A percentile compares a stretch with the other conserved stretches of the same genome.
These are phyloP conservation scores for Tillus elongatus DNA, from an alignment of 2,888 invertebrate genomes.

Conservation along the genomic window DNA sequence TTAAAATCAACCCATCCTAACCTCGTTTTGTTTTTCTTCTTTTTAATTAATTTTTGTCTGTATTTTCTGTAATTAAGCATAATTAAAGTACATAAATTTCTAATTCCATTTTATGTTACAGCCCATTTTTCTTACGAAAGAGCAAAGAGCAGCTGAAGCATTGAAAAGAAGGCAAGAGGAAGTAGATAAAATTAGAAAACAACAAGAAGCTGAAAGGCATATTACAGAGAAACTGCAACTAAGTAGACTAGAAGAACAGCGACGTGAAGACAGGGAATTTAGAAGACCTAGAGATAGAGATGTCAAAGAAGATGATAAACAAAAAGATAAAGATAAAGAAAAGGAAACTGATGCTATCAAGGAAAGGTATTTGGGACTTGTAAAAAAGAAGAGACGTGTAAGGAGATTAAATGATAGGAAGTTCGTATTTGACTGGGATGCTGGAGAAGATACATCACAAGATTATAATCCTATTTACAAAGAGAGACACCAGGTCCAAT, in stretches of 20 bases:
- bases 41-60: no score
- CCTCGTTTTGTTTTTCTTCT: no score
- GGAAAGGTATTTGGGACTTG: slow-evolving; percentile 86
- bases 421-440: slow-evolving; percentile 99
- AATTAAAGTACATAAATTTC: background rate
- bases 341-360: slow-evolving; percentile 92
- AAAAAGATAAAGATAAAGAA: slow-evolving; percentile 75
- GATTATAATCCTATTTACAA: slow-evolving; percentile 97
- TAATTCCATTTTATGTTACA: slow-evolving; percentile 29
- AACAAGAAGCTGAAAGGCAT: slow-evolving; percentile 55
- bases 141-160: slow-evolving; percentile 86
- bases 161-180: slow-evolving; percentile 82
- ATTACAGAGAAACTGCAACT: slow-evolving; percentile 32
- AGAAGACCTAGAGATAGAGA: slow-evolving; percentile 42
- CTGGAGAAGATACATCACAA: slow-evolving; percentile 93
- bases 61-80: no score
- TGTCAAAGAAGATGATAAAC: slow-evolving; percentile 45
- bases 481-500: slow-evolving; percentile 93
- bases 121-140: slow-evolving; percentile 94
- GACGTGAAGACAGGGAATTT: slow-evolving; percentile 35
- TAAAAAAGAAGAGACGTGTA: slow-evolving; percentile 88
- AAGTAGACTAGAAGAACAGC: slow-evolving; percentile 30
- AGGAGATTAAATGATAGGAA: slow-evolving; percentile 93
- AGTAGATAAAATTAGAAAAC: slow-evolving; percentile 69
- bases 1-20: slow-evolving; percentile 7